Conservation (phyloP, 2,113 vertebrate species). For the Trichechus manatus region DNA sequence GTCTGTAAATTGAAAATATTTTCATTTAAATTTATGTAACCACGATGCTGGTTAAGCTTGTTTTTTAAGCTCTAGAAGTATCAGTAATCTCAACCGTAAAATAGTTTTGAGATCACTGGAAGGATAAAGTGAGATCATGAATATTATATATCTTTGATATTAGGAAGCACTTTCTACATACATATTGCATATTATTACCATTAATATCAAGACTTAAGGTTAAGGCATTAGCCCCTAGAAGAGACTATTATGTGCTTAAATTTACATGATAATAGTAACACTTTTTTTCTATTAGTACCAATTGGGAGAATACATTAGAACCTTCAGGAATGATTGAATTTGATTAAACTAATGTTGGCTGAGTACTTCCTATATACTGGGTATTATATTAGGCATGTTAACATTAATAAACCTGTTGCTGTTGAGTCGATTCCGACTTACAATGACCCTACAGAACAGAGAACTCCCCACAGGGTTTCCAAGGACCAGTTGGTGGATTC, state of each 20-base stretch:
- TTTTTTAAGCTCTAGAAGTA: background rate
- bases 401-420: too few relatives aligned
- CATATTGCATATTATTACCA: background rate
- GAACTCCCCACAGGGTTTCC: too few relatives aligned
- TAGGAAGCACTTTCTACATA: background rate
- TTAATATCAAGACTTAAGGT: conserved; percentile 45
- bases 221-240: conserved; percentile 37
- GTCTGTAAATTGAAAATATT: background rate
- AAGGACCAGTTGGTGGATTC: too few relatives aligned
- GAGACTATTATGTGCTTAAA: background rate
- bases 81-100: background rate
- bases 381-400: background rate
- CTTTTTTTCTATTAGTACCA: background rate
- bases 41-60: background rate
- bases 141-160: background rate
- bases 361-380: background rate
- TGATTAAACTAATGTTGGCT: background rate
- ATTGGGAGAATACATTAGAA: background rate
- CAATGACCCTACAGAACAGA: too few relatives aligned
- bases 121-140: conserved; percentile 2
- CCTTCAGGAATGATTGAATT: background rate
- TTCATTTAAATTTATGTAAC: background rate
- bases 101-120: background rate
- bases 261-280: background rate
- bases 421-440: too few relatives aligned